Conservation (phyloP, 1,140 invertebrate species). For the Metaphire vulgaris region DNA sequence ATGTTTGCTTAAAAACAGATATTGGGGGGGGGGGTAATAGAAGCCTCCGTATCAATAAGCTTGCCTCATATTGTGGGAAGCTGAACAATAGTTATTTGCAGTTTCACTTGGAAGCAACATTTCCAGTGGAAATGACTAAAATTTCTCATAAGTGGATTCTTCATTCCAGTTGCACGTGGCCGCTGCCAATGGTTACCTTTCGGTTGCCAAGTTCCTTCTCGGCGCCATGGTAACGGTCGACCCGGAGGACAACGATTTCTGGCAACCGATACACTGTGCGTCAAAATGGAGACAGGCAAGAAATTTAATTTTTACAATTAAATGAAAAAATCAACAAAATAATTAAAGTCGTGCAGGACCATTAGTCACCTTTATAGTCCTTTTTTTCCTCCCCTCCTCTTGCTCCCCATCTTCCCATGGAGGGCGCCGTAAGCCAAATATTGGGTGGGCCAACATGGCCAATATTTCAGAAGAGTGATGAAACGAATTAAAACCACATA, state of each 20-base stretch:
- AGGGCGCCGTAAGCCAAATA: background rate
- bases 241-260: slow-evolving; percentile 84
- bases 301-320: background rate
- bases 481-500: no score
- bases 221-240: slow-evolving; percentile 80
- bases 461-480: background rate
- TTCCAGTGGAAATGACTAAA: background rate
- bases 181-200: slow-evolving; percentile 90
- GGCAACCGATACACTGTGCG: slow-evolving; percentile 59
- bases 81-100: background rate
- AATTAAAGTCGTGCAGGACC: no score
- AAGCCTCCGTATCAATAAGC: background rate
- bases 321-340: no score
- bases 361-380: no score
- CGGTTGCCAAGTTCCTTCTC: slow-evolving; percentile 89
- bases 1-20: no score
- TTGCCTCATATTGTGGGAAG: background rate
- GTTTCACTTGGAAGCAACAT: background rate
- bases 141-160: background rate
- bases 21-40: background rate
- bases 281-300: slow-evolving; percentile 96
- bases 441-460: background rate
- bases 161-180: slow-evolving; percentile 69
- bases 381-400: background rate
- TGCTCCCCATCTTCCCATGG: background rate